A percentile compares a stretch with the other conserved stretches of the same genome.
phyloP scores from a whole-genome alignment of 1,140 invertebrate species.

The Monomorium pharaonis region DNA sequence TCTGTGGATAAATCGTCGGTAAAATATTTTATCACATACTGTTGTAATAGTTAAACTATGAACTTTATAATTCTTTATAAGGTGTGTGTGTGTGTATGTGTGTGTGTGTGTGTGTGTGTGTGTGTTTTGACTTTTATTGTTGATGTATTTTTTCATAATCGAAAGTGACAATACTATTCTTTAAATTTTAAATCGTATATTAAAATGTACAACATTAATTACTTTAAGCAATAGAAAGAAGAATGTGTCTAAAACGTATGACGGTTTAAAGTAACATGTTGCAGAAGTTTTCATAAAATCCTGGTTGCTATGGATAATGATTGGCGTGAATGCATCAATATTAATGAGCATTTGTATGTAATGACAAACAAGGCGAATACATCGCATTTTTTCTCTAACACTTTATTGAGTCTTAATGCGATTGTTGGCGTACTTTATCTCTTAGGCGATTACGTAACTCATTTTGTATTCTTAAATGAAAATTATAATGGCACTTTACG shows the following conservation, averaged over 20 bases:
- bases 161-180: not conserved
- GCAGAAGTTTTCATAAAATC: not conserved
- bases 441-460: not conserved
- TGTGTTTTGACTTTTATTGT: not conserved
- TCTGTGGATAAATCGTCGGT: conserved; percentile 24
- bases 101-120: too few species aligned
- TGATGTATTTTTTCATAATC: not conserved
- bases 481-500: not conserved
- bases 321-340: not conserved
- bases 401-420: not conserved
- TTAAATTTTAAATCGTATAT: not conserved
- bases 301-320: not conserved
- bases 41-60: too few species aligned
- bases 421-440: not conserved
- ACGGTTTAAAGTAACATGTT: not conserved
- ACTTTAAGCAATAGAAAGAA: too few species aligned
- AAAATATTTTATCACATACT: not conserved
- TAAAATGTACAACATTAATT: not conserved
- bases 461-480: not conserved
- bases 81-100: too few species aligned
- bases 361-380: conserved; percentile 18
- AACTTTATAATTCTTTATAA: not conserved
- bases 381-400: not conserved
- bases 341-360: not conserved
- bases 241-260: too few species aligned